Percentiles rank a stretch among this genome's conserved stretches.
Conservation (phyloP, 2,113 vertebrate genomes). For the Montifringilla adamsi region DNA sequence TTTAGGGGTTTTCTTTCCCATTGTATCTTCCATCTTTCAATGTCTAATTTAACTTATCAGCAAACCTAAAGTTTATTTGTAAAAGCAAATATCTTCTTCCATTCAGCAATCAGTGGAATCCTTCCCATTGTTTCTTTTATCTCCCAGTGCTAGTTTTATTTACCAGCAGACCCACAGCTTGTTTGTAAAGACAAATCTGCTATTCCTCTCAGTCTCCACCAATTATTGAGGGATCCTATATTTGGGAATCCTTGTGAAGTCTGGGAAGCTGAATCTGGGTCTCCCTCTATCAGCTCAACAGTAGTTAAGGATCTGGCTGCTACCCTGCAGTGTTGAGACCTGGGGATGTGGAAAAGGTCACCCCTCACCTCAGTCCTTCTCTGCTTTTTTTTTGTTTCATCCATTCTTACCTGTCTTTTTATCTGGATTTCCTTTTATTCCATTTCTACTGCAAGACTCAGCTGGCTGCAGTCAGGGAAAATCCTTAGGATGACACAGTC, state of each 20-base stretch:
- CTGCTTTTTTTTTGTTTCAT: background rate
- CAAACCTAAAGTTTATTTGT: too few species aligned
- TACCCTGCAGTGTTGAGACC: background rate
- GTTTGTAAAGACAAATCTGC: background rate
- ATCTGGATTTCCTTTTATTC: background rate
- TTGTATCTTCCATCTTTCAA: too few species aligned
- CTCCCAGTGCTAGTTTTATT: too few species aligned
- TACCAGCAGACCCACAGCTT: too few species aligned
- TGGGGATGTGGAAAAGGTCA: background rate
- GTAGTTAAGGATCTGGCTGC: background rate
- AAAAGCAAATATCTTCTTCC: too few species aligned
- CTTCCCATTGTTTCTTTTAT: too few species aligned
- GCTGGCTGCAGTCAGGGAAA: background rate
- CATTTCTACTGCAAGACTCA: background rate
- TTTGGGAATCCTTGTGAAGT: background rate
- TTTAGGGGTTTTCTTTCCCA: too few species aligned
- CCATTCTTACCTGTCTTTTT: background rate
- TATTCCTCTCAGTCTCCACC: background rate
- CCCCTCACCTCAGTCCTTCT: background rate
- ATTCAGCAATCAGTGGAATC: too few species aligned
- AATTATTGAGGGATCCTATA: background rate
- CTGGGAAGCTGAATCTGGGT: background rate
- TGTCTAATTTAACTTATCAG: too few species aligned
- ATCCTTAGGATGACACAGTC: background rate
- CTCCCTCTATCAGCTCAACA: background rate